These are phyloP conservation scores for Hirtodrosophila histrioides DNA, from an alignment of 2,888 invertebrate species.

Conservation along the genomic window DNA sequence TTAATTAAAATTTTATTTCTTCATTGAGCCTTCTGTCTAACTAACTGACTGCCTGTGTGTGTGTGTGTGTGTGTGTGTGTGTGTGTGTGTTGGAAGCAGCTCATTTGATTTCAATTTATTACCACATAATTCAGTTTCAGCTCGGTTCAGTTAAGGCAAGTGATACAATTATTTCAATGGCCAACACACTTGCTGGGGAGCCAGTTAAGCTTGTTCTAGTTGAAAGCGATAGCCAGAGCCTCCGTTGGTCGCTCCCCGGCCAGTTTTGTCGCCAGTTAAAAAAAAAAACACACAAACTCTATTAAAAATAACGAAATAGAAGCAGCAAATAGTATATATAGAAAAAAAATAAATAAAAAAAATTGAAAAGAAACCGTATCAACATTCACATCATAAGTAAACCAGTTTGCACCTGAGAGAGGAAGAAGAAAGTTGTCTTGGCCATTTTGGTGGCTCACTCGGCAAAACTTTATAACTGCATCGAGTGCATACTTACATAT, in stretches of 20 bases:
- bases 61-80: slow-evolving; percentile 16
- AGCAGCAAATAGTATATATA: slow-evolving; percentile 48
- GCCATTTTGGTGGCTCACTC: slow-evolving; percentile 68
- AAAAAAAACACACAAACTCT: slow-evolving; percentile 40
- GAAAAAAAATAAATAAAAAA: no score
- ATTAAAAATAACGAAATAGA: slow-evolving; percentile 68
- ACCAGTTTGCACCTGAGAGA: slow-evolving; percentile 80
- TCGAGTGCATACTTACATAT: slow-evolving; percentile 48
- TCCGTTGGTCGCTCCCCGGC: slow-evolving; percentile 17
- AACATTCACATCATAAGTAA: slow-evolving; percentile 80
- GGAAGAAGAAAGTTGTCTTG: slow-evolving; percentile 80
- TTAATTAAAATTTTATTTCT: slow-evolving; percentile 79
- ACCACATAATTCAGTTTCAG: slow-evolving; percentile 67
- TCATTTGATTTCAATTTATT: slow-evolving; percentile 77
- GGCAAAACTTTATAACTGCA: slow-evolving; percentile 64
- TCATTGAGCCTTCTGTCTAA: slow-evolving; percentile 53
- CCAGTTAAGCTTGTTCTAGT: slow-evolving; percentile 77
- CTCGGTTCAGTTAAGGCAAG: slow-evolving; percentile 38
- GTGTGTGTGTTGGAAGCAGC: slow-evolving; percentile 41
- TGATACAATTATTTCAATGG: slow-evolving; percentile 76
- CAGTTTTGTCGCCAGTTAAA: slow-evolving; percentile 63
- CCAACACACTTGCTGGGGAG: slow-evolving; percentile 34
- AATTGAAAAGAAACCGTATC: slow-evolving; percentile 77
- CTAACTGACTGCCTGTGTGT: not conserved
- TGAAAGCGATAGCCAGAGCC: slow-evolving; percentile 72